Conservation (phyloP, 2,888 invertebrate species). For the Heliconius erato region DNA sequence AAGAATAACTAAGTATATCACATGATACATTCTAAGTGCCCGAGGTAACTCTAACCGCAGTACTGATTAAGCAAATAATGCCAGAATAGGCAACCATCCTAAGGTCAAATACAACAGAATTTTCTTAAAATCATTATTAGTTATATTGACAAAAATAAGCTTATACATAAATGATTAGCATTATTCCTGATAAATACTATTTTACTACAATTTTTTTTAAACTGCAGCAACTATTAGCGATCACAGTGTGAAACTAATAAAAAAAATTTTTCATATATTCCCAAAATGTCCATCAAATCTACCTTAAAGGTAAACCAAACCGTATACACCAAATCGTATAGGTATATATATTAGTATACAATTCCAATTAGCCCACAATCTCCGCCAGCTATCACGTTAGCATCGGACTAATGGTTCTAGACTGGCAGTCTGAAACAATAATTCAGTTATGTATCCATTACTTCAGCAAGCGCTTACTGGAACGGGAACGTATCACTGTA, state of each 20-base stretch:
- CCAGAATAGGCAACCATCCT: too few species aligned
- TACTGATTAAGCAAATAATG: too few species aligned
- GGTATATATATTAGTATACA: slow-evolving; percentile 17
- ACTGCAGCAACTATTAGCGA: too few species aligned
- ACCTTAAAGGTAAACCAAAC: neutral
- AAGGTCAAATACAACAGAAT: too few species aligned
- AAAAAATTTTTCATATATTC: neutral
- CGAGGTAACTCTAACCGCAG: too few species aligned
- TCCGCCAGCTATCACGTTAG: slow-evolving; percentile 36
- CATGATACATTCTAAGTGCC: too few species aligned
- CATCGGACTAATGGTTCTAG: slow-evolving; percentile 27
- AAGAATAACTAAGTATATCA: neutral
- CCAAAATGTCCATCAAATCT: neutral
- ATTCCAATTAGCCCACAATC: slow-evolving; percentile 33
- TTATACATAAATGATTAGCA: too few species aligned
- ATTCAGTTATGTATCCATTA: slow-evolving; percentile 31
- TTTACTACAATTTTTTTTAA: too few species aligned
- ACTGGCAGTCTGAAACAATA: slow-evolving; percentile 17
- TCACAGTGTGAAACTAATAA: too few species aligned
- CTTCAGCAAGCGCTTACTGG: neutral
- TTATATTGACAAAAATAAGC: too few species aligned
- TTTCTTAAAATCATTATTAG: too few species aligned
- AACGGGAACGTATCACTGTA: neutral
- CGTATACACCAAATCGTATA: neutral
- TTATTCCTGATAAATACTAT: too few species aligned